Evolutionary conservation across 2,113 vertebrate genomes (phyloP).

Genomic region (Aramus guarauna): DNA sequence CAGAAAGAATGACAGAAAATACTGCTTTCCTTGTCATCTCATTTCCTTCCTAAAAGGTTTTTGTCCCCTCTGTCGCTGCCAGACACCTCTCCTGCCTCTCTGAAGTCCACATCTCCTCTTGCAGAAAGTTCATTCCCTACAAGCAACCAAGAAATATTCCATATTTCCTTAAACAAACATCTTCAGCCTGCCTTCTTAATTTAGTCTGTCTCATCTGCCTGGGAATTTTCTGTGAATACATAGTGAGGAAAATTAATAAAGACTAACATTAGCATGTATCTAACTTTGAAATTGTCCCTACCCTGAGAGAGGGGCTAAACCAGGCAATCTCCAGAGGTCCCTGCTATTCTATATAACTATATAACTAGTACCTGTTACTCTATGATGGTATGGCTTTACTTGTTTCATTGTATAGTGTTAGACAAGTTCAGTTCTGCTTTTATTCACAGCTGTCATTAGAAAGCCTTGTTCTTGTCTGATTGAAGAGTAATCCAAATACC

Average conservation of each 20-base stretch:
- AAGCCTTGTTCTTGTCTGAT: not conserved
- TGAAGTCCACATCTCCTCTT: not conserved
- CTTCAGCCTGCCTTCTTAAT: not conserved
- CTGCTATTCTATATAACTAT: not conserved
- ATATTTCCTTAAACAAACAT: not conserved
- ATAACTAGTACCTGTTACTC: too few relatives aligned
- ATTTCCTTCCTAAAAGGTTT: not conserved
- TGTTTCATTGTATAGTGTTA: not conserved
- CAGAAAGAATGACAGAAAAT: not conserved
- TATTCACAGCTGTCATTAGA: not conserved
- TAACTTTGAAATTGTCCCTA: not conserved
- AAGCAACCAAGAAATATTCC: not conserved
- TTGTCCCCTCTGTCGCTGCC: not conserved
- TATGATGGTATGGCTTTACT: not conserved
- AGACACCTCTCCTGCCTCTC: not conserved
- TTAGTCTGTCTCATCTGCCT: not conserved
- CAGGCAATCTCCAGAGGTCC: not conserved
- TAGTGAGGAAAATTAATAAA: not conserved
- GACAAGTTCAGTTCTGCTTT: not conserved
- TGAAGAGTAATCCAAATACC: not conserved
- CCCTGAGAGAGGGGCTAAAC: not conserved
- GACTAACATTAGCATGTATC: not conserved
- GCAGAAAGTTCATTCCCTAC: not conserved
- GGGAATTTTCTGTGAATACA: not conserved
- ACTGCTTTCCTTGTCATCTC: not conserved